These are phyloP conservation scores for Cataglyphis rosenhaueri DNA, from an alignment of 2,888 invertebrate genomes.

Conservation along the genomic window DNA sequence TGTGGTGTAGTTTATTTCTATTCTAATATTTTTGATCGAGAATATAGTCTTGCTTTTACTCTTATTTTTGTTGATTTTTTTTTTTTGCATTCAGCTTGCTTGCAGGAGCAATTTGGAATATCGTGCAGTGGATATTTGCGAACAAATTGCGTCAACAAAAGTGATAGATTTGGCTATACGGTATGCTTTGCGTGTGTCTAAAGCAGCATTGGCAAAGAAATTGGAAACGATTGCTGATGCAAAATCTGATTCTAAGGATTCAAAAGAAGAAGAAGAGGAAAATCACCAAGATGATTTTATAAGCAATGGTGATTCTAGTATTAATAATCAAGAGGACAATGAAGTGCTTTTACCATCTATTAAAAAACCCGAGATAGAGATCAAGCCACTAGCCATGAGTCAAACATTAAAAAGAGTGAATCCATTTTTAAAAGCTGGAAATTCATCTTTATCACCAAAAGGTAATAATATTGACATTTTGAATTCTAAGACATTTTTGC, in stretches of 20 bases:
- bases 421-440: constrained; percentile 86
- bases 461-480: constrained; percentile 53
- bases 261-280: constrained; percentile 77
- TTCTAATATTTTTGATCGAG: constrained; percentile 9
- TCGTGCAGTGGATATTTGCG: constrained; percentile 94
- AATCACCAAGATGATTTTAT: constrained; percentile 71
- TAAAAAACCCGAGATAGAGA: constrained; percentile 77
- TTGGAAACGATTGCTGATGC: constrained; percentile 85
- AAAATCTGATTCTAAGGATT: constrained; percentile 78
- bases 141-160: constrained; percentile 92
- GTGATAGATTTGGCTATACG: constrained; percentile 94
- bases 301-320: constrained; percentile 66
- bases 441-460: constrained; percentile 71
- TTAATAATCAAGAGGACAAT: constrained; percentile 63
- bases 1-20: background rate
- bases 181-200: constrained; percentile 93
- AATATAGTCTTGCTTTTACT: background rate
- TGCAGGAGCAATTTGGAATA: constrained; percentile 94
- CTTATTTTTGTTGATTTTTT: background rate
- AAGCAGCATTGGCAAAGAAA: constrained; percentile 92
- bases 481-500: background rate
- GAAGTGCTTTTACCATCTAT: constrained; percentile 68
- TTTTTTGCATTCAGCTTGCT: constrained; percentile 88
- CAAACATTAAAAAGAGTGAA: constrained; percentile 81
- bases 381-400: constrained; percentile 79